phyloP scores from a whole-genome alignment of 2,797 vertebrate genomes.

The Sebastes trivittatus region DNA sequence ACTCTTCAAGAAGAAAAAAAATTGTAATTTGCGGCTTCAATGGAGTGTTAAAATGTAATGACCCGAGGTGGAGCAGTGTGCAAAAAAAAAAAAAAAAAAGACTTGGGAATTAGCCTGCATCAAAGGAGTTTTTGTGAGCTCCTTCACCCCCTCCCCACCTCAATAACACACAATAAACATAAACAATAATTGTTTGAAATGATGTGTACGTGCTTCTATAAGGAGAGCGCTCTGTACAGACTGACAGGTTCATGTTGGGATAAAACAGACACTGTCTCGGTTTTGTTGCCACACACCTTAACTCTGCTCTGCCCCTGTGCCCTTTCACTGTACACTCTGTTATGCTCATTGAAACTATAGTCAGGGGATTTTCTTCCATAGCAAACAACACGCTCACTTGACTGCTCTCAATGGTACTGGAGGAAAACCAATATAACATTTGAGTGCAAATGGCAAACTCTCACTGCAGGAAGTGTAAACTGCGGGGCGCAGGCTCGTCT shows the following conservation, averaged over 20 bases:
- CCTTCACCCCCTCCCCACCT: conserved; percentile 18
- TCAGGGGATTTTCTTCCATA: conserved; percentile 43
- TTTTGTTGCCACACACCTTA: conserved; percentile 22
- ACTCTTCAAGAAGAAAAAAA: conserved; percentile 60
- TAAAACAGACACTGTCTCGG: conserved; percentile 35
- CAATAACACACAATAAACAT: conserved; percentile 31
- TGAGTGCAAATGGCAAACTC: conserved; percentile 70
- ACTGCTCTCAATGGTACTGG: conserved; percentile 40
- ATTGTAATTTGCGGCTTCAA: conserved; percentile 77
- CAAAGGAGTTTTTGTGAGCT: conserved; percentile 42
- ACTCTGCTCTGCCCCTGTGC: conserved; percentile 10
- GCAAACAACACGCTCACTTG: conserved; percentile 51
- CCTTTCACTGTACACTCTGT: conserved; percentile 16
- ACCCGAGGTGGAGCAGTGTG: conserved; percentile 64
- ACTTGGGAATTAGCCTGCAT: conserved; percentile 59
- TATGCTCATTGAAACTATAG: conserved; percentile 10
- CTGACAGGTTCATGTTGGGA: neutral
- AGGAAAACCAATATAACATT: conserved; percentile 65
- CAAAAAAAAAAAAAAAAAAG: neutral
- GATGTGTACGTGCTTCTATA: neutral
- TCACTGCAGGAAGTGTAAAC: conserved; percentile 62
- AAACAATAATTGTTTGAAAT: conserved; percentile 37
- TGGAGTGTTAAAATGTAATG: conserved; percentile 78
- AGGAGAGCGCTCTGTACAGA: neutral
- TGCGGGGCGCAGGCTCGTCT: conserved; percentile 29